Conservation (phyloP, 2,113 vertebrate species). For the Zapus hudsonius region DNA sequence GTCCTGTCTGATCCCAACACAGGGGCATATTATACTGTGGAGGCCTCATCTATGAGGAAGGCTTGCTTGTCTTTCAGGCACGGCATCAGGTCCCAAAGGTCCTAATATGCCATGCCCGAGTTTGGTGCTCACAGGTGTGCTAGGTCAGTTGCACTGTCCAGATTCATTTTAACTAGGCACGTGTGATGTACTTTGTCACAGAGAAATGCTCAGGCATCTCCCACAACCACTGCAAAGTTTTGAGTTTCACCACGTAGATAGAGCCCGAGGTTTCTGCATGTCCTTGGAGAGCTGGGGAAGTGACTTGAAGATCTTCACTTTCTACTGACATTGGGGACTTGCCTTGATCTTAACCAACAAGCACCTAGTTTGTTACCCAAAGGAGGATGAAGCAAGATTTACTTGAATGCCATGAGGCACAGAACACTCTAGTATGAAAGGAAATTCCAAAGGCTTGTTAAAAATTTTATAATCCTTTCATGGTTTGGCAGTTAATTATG, state of each 20-base stretch:
- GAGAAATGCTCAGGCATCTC: not conserved
- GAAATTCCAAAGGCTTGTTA: slow-evolving; percentile 14
- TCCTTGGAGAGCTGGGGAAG: not conserved
- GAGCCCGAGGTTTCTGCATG: not conserved
- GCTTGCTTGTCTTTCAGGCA: not conserved
- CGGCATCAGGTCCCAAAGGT: accelerated
- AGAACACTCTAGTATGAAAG: slow-evolving; percentile 22
- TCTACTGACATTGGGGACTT: not conserved
- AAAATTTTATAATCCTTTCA: slow-evolving; percentile 31
- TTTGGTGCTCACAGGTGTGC: not conserved
- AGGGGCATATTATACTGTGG: not conserved
- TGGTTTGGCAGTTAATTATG: slow-evolving; percentile 66
- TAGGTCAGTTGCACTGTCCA: accelerated
- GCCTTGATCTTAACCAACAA: slow-evolving; percentile 11
- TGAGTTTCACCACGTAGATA: not conserved
- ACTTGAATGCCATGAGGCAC: not conserved
- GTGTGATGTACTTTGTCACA: not conserved
- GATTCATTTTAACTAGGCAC: not conserved
- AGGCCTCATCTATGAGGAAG: not conserved
- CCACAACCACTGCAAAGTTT: too few species aligned
- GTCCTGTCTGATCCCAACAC: not conserved
- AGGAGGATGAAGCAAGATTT: not conserved
- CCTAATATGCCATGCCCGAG: accelerated
- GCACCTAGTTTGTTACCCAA: not conserved
- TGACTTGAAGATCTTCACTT: not conserved